phyloP scores from a whole-genome alignment of 2,888 invertebrate species.

The Tiliacea citrago region DNA sequence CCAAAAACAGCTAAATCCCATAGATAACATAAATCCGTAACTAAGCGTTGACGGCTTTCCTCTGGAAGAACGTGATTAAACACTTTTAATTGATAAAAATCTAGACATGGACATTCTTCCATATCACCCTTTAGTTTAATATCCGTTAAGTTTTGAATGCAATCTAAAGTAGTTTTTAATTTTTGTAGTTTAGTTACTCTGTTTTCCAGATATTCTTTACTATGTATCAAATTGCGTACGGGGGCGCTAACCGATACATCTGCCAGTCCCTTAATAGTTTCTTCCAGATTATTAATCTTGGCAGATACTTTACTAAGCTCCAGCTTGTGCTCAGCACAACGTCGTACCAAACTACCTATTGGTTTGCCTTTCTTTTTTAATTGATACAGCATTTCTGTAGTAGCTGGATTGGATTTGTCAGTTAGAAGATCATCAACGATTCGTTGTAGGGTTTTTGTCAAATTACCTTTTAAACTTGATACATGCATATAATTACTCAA shows the following conservation, averaged over 20 bases:
- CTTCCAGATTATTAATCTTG: constrained; percentile 80
- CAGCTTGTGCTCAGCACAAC: constrained; percentile 76
- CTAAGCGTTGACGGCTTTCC: constrained; percentile 80
- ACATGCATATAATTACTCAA: constrained; percentile 78
- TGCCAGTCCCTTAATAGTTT: constrained; percentile 79
- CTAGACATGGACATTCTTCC: constrained; percentile 80
- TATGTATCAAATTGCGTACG: constrained; percentile 78
- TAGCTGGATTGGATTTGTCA: constrained; percentile 67
- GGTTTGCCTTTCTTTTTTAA: constrained; percentile 78
- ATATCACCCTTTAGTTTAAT: constrained; percentile 67
- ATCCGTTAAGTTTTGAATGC: constrained; percentile 70
- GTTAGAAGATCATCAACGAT: constrained; percentile 79
- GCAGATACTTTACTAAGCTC: constrained; percentile 83
- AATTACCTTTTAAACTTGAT: constrained; percentile 75
- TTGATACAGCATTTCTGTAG: constrained; percentile 74
- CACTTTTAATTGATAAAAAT: constrained; percentile 83
- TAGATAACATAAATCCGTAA: constrained; percentile 83
- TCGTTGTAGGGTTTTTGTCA: constrained; percentile 82
- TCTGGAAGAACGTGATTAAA: constrained; percentile 83
- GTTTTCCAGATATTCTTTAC: constrained; percentile 81
- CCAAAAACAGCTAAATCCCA: constrained; percentile 85
- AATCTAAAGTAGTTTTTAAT: constrained; percentile 78
- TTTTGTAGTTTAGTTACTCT: constrained; percentile 79
- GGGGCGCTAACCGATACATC: constrained; percentile 78
- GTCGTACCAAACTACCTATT: constrained; percentile 78